Percentiles rank a stretch among this genome's conserved stretches.
Conservation (phyloP, 2,888 invertebrate genomes). For the Phengaris arion region DNA sequence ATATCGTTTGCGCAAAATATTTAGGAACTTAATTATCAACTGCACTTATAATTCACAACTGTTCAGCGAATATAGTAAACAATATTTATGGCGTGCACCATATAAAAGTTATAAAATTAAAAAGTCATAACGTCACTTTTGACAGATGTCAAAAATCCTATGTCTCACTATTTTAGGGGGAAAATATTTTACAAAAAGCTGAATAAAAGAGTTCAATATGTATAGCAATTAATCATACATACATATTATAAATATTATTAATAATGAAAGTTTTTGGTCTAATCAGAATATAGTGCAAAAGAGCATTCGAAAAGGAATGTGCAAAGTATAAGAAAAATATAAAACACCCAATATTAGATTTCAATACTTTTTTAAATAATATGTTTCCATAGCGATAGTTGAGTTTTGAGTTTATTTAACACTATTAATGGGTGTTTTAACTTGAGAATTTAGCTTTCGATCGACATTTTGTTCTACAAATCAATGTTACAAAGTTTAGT, state of each 20-base stretch:
- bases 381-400: not conserved
- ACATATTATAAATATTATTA: not conserved
- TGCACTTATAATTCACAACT: not conserved
- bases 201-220: not conserved
- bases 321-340: conserved; percentile 12
- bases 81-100: not conserved
- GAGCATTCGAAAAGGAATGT: not conserved
- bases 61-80: not conserved
- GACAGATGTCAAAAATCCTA: not conserved
- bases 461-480: not conserved
- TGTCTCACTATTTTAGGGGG: not conserved
- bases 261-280: not conserved
- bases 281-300: not conserved
- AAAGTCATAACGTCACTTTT: not conserved
- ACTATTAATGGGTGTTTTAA: not conserved
- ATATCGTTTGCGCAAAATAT: conserved; percentile 17
- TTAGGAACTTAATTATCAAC: conserved; percentile 21
- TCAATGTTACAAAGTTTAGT: not conserved
- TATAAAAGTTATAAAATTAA: conserved; percentile 10
- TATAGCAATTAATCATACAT: conserved; percentile 16
- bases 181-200: conserved; percentile 2
- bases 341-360: not conserved
- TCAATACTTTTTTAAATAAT: not conserved
- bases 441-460: not conserved
- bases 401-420: not conserved